phyloP scores from a whole-genome alignment of 2,888 invertebrate genomes.

The Acrobasis repandana region DNA sequence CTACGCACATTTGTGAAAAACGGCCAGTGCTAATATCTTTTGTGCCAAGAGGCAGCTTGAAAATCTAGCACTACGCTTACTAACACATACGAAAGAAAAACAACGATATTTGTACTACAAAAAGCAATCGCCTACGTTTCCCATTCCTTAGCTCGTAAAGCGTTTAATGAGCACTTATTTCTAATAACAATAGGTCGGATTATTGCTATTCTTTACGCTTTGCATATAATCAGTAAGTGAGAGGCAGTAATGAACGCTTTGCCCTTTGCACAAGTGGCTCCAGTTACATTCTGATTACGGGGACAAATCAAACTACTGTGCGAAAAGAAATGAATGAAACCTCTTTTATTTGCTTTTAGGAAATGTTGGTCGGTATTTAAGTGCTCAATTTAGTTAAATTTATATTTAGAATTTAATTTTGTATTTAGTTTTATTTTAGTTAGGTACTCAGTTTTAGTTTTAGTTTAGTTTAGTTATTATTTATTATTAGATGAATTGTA shows the following conservation, averaged over 20 bases:
- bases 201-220: conserved; percentile 25
- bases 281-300: conserved; percentile 6
- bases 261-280: background rate
- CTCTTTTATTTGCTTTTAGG: background rate
- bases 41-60: too few relatives aligned
- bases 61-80: too few relatives aligned
- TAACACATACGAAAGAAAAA: background rate
- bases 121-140: conserved; percentile 2
- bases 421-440: too few relatives aligned
- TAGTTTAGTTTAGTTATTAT: too few relatives aligned
- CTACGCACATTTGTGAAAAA: too few relatives aligned
- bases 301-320: background rate
- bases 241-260: background rate
- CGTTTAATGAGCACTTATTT: conserved; percentile 52
- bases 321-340: background rate
- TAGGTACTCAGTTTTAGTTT: too few relatives aligned
- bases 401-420: too few relatives aligned
- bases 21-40: too few relatives aligned
- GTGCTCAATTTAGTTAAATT: too few relatives aligned
- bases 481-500: too few relatives aligned
- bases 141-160: conserved; percentile 49
- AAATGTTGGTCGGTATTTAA: background rate
- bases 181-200: conserved; percentile 47
- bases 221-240: conserved; percentile 11
- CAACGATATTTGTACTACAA: background rate